Conservation (phyloP, 2,113 vertebrate genomes). For the Oryzias woworae region DNA sequence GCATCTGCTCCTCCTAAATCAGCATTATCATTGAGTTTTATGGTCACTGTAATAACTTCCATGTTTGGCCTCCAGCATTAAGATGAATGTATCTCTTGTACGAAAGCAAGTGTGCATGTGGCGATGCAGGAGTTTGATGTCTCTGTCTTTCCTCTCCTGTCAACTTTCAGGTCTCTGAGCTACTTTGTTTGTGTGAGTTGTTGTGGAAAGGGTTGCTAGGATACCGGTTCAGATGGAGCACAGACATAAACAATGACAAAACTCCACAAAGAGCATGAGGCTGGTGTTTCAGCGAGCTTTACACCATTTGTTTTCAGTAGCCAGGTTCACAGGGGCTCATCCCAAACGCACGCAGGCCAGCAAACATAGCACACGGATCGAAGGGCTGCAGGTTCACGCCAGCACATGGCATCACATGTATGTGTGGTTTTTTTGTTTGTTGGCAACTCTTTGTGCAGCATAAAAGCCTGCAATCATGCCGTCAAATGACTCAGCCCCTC, state of each 20-base stretch:
- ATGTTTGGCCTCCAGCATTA: conserved; percentile 21
- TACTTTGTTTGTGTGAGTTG: conserved; percentile 34
- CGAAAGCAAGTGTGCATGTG: neutral
- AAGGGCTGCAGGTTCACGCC: conserved; percentile 4
- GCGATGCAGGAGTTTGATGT: conserved; percentile 13
- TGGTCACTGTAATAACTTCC: conserved; percentile 10
- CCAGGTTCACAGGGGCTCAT: conserved; percentile 22
- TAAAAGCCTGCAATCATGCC: conserved; percentile 46
- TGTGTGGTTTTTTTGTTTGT: conserved; percentile 14
- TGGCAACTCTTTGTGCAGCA: conserved; percentile 29
- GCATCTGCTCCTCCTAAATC: neutral
- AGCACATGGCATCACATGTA: conserved; percentile 45
- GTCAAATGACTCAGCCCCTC: conserved; percentile 56
- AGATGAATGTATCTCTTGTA: neutral
- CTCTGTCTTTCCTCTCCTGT: conserved; percentile 23
- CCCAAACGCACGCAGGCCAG: conserved; percentile 6
- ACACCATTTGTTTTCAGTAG: conserved; percentile 1
- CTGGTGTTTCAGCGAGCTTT: conserved; percentile 11
- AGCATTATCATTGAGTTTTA: neutral
- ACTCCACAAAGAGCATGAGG: conserved; percentile 29
- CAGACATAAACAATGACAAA: conserved; percentile 57
- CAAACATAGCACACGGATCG: conserved; percentile 34
- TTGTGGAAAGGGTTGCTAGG: conserved; percentile 70
- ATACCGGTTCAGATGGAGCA: conserved; percentile 47
- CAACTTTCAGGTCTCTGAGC: conserved; percentile 9